Percentiles rank a stretch among this genome's conserved stretches.
Evolutionary conservation across 2,113 vertebrate genomes (phyloP).

Genomic region (Eleginops maclovinus): DNA sequence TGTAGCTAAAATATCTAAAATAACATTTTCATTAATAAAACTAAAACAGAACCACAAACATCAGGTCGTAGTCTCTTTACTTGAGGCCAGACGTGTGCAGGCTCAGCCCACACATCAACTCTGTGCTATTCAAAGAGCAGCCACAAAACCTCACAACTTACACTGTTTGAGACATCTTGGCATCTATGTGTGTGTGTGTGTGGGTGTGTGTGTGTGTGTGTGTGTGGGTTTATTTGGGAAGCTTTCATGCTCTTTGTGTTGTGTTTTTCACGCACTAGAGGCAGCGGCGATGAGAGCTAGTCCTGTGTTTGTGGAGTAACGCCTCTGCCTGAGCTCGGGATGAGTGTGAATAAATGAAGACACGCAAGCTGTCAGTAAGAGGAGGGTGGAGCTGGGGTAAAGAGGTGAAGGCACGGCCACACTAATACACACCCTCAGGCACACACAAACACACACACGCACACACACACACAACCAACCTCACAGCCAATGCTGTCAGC

Average conservation of each 20-base stretch:
- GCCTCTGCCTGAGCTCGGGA: constrained; percentile 31
- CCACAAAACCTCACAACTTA: constrained; percentile 28
- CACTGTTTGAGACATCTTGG: constrained; percentile 10
- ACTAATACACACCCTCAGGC: constrained; percentile 26
- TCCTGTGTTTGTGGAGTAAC: constrained; percentile 48
- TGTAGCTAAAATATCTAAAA: neutral
- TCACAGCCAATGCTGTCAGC: constrained; percentile 40
- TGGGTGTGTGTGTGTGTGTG: neutral
- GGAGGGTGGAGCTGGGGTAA: constrained; percentile 46
- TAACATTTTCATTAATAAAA: neutral
- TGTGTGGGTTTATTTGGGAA: constrained; percentile 48
- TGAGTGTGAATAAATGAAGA: constrained; percentile 64
- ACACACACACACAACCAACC: constrained; percentile 11
- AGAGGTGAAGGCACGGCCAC: constrained; percentile 52
- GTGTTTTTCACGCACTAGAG: constrained; percentile 40
- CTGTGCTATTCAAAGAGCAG: constrained; percentile 25
- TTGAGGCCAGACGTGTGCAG: constrained; percentile 28
- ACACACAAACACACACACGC: constrained; percentile 26
- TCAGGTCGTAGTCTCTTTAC: neutral
- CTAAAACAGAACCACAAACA: constrained; percentile 6
- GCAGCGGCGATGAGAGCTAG: constrained; percentile 52
- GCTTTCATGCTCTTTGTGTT: constrained; percentile 27
- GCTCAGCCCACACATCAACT: constrained; percentile 17
- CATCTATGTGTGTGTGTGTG: neutral
- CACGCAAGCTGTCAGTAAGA: constrained; percentile 70